phyloP scores from a whole-genome alignment of 2,113 vertebrate genomes.

The Brienomyrus longianalis region DNA sequence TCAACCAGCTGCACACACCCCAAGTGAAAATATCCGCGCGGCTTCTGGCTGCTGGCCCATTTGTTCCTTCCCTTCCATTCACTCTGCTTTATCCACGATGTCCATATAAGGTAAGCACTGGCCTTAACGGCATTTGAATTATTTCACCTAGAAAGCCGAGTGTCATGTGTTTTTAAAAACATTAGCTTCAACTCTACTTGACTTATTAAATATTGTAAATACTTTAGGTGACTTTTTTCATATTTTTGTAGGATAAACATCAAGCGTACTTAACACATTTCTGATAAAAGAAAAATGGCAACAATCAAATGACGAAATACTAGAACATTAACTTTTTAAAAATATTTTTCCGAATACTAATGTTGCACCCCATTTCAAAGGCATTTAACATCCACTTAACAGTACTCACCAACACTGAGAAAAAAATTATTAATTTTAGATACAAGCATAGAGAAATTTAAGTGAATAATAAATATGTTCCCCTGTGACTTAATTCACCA shows the following conservation, averaged over 20 bases:
- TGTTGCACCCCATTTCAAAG: background rate
- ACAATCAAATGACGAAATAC: background rate
- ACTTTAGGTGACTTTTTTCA: background rate
- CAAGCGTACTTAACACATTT: background rate
- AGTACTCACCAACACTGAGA: background rate
- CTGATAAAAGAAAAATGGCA: background rate
- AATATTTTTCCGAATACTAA: background rate
- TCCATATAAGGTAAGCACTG: background rate
- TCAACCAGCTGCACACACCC: background rate
- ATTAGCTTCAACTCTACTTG: background rate
- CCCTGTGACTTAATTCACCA: background rate
- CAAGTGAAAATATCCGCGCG: background rate
- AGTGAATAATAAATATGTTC: background rate
- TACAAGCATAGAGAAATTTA: background rate
- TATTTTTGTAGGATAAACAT: background rate
- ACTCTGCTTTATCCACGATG: background rate
- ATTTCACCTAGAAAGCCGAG: background rate
- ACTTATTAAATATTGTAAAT: background rate
- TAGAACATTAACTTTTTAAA: background rate
- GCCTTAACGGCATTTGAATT: background rate
- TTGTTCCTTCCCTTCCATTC: background rate
- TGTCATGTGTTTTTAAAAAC: background rate
- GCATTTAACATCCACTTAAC: background rate
- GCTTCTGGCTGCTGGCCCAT: background rate
- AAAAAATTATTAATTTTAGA: background rate